phyloP scores from a whole-genome alignment of 2,797 vertebrate genomes.

The Arremon brunneinucha region DNA sequence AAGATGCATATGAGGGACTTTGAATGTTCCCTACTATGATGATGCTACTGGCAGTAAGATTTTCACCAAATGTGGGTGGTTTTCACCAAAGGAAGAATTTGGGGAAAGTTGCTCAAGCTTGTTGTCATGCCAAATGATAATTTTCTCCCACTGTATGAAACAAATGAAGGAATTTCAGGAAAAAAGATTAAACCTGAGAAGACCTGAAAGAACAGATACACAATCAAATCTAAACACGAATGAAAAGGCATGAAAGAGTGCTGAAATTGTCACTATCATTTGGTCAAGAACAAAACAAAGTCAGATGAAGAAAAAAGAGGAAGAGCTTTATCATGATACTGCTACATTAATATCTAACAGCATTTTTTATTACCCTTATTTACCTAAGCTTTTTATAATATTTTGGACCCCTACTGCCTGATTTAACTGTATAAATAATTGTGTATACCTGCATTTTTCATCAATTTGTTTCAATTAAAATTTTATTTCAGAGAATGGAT shows the following conservation, averaged over 20 bases:
- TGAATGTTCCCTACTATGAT: background rate
- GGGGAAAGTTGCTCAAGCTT: background rate
- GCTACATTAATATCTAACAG: background rate
- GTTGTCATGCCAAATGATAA: background rate
- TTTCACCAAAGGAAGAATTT: background rate
- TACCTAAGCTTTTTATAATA: background rate
- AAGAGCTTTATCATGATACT: background rate
- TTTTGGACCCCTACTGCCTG: background rate
- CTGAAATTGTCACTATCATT: background rate
- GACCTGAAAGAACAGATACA: fast-evolving
- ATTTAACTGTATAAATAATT: background rate
- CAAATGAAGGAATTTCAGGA: background rate
- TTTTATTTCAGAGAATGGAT: background rate
- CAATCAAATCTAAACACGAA: background rate
- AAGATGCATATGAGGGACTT: background rate
- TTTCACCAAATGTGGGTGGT: background rate
- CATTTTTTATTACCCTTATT: background rate
- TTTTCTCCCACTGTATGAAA: background rate
- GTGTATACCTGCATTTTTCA: background rate
- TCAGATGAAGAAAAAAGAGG: background rate
- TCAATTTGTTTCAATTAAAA: background rate
- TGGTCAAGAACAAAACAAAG: background rate
- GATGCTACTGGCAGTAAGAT: background rate
- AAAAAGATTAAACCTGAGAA: background rate
- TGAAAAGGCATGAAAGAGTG: background rate